These are phyloP conservation scores for Nasua narica DNA, from an alignment of 2,797 vertebrate genomes.

Conservation along the genomic window DNA sequence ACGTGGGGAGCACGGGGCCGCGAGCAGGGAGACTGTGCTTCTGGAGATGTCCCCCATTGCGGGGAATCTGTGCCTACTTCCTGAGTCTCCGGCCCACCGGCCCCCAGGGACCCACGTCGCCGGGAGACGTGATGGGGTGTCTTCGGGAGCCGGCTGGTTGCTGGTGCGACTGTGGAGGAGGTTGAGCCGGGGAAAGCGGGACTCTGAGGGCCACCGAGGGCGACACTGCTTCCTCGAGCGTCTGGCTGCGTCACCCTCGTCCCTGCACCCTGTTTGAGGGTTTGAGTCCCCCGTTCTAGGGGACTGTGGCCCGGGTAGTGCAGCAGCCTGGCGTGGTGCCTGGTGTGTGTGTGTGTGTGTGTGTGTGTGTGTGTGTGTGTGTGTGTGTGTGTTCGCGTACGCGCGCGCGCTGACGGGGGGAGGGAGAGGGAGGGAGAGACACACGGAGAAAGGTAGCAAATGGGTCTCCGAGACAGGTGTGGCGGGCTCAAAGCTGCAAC, in stretches of 20 bases:
- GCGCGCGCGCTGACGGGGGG: too few species aligned
- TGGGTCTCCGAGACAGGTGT: not conserved
- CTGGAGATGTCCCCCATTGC: not conserved
- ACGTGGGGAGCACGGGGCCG: not conserved
- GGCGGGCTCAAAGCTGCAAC: not conserved
- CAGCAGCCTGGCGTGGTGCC: not conserved
- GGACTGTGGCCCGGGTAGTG: not conserved
- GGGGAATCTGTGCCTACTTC: not conserved
- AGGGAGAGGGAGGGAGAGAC: not conserved
- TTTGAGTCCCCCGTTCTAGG: not conserved
- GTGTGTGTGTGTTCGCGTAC: too few species aligned
- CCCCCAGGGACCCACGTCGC: not conserved
- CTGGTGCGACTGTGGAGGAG: not conserved
- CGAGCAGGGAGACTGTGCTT: not conserved
- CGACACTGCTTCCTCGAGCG: not conserved
- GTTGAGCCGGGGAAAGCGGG: not conserved
- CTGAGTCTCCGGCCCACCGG: not conserved
- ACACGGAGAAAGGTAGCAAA: not conserved
- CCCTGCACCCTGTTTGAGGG: not conserved
- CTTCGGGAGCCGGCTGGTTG: not conserved
- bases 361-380: too few species aligned
- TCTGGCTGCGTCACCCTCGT: not conserved
- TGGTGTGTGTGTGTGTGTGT: not conserved
- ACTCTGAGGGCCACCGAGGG: not conserved
- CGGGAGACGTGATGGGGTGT: not conserved